A percentile compares a stretch with the other conserved stretches of the same genome.
Evolutionary conservation across 2,113 vertebrate species (phyloP).

Genomic region (Onychostoma macrolepis): DNA sequence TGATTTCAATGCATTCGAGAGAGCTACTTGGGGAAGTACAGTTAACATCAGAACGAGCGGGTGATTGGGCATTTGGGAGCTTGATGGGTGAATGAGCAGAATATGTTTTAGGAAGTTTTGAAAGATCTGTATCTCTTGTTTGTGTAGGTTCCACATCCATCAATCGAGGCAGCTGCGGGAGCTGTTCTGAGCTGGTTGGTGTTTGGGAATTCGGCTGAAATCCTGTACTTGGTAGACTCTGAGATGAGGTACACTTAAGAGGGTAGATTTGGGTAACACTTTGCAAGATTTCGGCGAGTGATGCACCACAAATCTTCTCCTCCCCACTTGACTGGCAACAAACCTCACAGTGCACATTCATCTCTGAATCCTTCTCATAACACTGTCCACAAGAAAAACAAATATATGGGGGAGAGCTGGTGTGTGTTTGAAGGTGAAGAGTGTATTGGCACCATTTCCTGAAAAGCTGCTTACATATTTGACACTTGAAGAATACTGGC

Average conservation of each 20-base stretch:
- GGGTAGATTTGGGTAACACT: background rate
- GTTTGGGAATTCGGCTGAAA: slow-evolving; percentile 19
- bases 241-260: background rate
- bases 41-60: slow-evolving; percentile 6
- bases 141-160: background rate
- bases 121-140: background rate
- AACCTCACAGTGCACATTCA: slow-evolving; percentile 70
- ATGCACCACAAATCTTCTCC: slow-evolving; percentile 44
- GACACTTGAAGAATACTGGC: slow-evolving; percentile 66
- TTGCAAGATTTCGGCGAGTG: slow-evolving; percentile 45
- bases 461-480: slow-evolving; percentile 71
- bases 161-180: background rate
- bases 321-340: slow-evolving; percentile 67
- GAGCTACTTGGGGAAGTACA: slow-evolving; percentile 28
- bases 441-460: slow-evolving; percentile 71
- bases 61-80: background rate
- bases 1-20: slow-evolving; percentile 30
- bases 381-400: slow-evolving; percentile 76
- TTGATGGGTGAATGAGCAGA: background rate
- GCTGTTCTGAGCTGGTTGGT: background rate
- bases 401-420: slow-evolving; percentile 69
- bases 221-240: background rate
- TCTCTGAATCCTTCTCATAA: slow-evolving; percentile 73
- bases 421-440: slow-evolving; percentile 75
- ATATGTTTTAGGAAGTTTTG: background rate